Base-by-base conservation (phyloP, 2,113 vertebrate species). In the Alethe diademata region DNA sequence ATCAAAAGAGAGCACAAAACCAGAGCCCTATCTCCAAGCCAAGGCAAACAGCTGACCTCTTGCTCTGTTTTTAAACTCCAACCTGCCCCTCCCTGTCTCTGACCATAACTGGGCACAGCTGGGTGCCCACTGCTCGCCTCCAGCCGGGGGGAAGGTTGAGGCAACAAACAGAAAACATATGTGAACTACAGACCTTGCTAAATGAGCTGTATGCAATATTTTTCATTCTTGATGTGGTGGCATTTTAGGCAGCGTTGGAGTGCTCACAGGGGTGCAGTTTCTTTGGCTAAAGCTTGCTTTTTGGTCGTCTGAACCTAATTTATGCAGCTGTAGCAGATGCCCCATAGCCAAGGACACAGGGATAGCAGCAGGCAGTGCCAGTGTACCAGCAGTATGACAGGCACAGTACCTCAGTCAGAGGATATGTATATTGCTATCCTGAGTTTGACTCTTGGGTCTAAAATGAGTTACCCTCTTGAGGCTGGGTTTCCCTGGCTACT, bases 51-150 rank as follows among this genome's bases (percentile, higher is more conserved):
- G 9, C 43, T 82, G 51, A 71, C 78, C 88, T 83, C 69, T 73
- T 82, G 87, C 85, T 79, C 75, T 0, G 3, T 58, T 78, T 81
- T 86, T 90, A 72, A 92, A 71, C 88, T 82, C 81, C 78, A 48
- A 25, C 50, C 79, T 12, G 3, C 2, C 35, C 72, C 78, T 67
- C 2, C 56, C 62, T 6, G 11, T 22, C 79, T 51, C 81, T 86
- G 89, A 67, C 92, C 87, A 79, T 92, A 97, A 93, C 86, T 92
- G 93, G 93, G 75, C 93, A 90, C 91, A 93, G 96, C 93, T 94
- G 95, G 75, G 65, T 3, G 20, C 66, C 62, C 6, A 7, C 62
- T 1, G 31, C 71, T 90, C 1, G 2, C 66, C 86, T 92, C 81
- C 58, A 78, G 85, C 89, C 2, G 0, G 40, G 64, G 76, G 84